Evolutionary conservation across 1,140 invertebrate species (phyloP).

Genomic region (Atta texana): DNA sequence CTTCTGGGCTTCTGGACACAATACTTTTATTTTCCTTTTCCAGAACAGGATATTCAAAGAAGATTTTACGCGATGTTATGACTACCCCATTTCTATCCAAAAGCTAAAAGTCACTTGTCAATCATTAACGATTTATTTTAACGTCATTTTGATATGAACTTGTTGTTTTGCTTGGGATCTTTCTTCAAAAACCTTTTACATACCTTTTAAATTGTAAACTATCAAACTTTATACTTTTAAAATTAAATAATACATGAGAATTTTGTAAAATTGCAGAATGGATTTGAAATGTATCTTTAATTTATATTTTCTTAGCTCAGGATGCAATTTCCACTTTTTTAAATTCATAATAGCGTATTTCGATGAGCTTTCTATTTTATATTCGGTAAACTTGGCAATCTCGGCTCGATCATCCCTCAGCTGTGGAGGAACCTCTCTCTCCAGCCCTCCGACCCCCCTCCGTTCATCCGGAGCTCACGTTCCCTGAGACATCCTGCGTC

Average conservation of each 20-base stretch:
- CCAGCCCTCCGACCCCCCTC: conserved; percentile 71
- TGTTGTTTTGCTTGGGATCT: too few species aligned
- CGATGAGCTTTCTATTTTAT: background rate
- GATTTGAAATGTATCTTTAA: background rate
- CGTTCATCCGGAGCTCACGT: conserved; percentile 58
- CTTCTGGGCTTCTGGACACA: too few species aligned
- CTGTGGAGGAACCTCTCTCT: conserved; percentile 37
- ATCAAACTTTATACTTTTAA: background rate
- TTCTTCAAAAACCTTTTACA: background rate
- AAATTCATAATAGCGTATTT: conserved; percentile 7
- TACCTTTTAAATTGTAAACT: background rate
- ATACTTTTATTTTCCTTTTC: too few species aligned
- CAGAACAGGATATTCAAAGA: too few species aligned
- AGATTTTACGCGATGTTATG: too few species aligned
- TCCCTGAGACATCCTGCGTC: conserved; percentile 39
- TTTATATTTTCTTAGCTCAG: background rate
- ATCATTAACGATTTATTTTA: too few species aligned
- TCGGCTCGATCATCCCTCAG: conserved; percentile 23
- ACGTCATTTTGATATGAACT: too few species aligned
- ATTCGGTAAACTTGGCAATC: conserved; percentile 47
- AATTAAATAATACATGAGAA: background rate
- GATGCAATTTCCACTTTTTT: background rate
- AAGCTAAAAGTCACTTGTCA: too few species aligned
- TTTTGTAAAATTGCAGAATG: background rate
- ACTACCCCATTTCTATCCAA: too few species aligned